A percentile compares a stretch with the other conserved stretches of the same genome.
phyloP scores from a whole-genome alignment of 1,140 invertebrate species.

The Lepidostoma basale region DNA sequence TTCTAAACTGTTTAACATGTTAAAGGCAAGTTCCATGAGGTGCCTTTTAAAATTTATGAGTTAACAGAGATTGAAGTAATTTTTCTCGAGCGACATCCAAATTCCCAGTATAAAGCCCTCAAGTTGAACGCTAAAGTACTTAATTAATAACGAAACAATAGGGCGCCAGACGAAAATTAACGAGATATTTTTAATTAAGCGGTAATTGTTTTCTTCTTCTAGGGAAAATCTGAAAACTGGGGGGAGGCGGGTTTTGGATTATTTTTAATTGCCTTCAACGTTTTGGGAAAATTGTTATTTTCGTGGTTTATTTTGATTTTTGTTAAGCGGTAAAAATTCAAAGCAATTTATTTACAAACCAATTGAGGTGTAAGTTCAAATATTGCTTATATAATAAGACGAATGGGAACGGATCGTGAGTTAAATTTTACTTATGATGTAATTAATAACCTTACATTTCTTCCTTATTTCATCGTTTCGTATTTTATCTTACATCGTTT shows the following conservation, averaged over 20 bases:
- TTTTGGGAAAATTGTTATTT: slow-evolving; percentile 2
- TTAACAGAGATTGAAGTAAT: slow-evolving; percentile 16
- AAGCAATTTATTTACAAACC: too few species aligned
- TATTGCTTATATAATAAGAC: too few species aligned
- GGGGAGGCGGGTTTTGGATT: slow-evolving; percentile 19
- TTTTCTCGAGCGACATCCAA: slow-evolving; percentile 28
- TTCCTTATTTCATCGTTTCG: too few species aligned
- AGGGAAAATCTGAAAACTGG: slow-evolving; percentile 15
- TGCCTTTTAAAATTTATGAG: slow-evolving; percentile 18
- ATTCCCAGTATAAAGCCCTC: slow-evolving; percentile 19
- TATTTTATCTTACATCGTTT: too few species aligned
- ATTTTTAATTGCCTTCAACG: slow-evolving; percentile 26
- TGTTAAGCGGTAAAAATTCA: too few species aligned
- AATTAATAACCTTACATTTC: too few species aligned
- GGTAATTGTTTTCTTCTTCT: slow-evolving; percentile 29
- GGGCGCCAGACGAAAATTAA: slow-evolving; percentile 28
- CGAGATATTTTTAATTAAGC: slow-evolving; percentile 32
- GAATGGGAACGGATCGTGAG: too few species aligned
- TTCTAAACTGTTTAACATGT: slow-evolving; percentile 1
- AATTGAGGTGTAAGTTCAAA: too few species aligned
- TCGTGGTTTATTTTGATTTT: neutral
- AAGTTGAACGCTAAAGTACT: slow-evolving; percentile 27
- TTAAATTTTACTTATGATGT: too few species aligned
- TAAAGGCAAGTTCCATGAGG: slow-evolving; percentile 1
- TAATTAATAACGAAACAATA: slow-evolving; percentile 32